These are phyloP conservation scores for Xiphophorus couchianus DNA, from an alignment of 2,113 vertebrate species.

Conservation along the genomic window DNA sequence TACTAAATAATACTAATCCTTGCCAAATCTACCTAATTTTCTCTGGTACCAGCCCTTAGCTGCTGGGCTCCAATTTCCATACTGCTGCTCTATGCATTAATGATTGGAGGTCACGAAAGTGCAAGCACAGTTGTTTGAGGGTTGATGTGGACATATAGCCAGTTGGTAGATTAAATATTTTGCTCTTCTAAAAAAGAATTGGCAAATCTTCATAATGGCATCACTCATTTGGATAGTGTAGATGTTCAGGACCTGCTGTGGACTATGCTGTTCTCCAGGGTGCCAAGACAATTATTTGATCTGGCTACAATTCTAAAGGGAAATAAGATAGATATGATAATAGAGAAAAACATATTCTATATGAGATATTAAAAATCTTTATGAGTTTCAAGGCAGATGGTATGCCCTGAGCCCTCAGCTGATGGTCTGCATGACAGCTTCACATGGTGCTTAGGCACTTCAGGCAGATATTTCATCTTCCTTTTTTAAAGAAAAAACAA, in stretches of 20 bases:
- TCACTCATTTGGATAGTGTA: not conserved
- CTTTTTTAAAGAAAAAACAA: constrained; percentile 7
- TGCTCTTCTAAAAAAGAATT: not conserved
- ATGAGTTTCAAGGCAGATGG: constrained; percentile 24
- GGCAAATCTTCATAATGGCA: not conserved
- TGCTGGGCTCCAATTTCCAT: constrained; percentile 56
- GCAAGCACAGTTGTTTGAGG: constrained; percentile 1
- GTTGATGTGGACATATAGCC: constrained; percentile 14
- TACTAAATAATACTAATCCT: constrained; percentile 15
- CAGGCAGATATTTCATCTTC: not conserved
- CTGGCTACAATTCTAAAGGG: not conserved
- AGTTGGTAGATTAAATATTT: not conserved
- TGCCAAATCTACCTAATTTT: constrained; percentile 71
- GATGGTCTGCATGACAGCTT: not conserved
- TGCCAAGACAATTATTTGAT: constrained; percentile 18
- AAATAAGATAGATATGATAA: constrained; percentile 15
- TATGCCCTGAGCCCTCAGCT: not conserved
- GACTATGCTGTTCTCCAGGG: constrained; percentile 1
- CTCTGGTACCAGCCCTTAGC: constrained; percentile 61
- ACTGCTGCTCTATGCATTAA: constrained; percentile 18
- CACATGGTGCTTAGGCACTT: constrained; percentile 20
- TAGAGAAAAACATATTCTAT: not conserved
- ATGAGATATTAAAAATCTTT: not conserved
- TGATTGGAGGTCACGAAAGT: constrained; percentile 24
- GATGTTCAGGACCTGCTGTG: not conserved